Percentiles rank a stretch among this genome's conserved stretches.
phyloP scores from a whole-genome alignment of 2,888 invertebrate species.

The Fragum whitleyi region DNA sequence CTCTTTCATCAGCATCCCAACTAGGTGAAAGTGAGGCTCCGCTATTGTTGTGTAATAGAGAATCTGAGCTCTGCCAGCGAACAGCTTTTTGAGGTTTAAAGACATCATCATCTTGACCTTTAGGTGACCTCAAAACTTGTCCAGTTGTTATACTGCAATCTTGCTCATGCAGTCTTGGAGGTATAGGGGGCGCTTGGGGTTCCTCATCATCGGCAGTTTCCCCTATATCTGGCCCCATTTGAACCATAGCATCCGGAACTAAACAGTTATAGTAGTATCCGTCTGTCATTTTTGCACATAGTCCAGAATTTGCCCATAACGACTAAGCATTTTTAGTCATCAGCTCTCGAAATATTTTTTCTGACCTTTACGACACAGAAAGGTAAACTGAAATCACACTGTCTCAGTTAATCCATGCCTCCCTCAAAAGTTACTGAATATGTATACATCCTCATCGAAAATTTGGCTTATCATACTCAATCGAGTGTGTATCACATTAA shows the following conservation, averaged over 20 bases:
- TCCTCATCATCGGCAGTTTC: background rate
- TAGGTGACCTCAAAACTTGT: constrained; percentile 14
- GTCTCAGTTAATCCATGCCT: too few relatives aligned
- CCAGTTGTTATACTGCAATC: background rate
- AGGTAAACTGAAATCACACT: too few relatives aligned
- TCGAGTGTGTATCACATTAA: too few relatives aligned
- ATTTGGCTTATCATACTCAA: too few relatives aligned
- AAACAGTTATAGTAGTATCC: constrained; percentile 56
- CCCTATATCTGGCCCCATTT: constrained; percentile 6
- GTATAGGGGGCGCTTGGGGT: constrained; percentile 34
- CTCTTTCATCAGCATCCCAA: constrained; percentile 1
- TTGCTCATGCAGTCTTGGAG: constrained; percentile 31
- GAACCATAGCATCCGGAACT: constrained; percentile 45
- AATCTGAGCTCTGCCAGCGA: constrained; percentile 17
- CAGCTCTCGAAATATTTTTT: constrained; percentile 5
- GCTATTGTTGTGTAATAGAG: background rate
- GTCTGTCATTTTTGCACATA: constrained; percentile 47
- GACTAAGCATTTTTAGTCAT: background rate
- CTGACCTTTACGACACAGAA: too few relatives aligned
- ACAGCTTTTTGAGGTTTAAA: constrained; percentile 1
- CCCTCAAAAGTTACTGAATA: too few relatives aligned
- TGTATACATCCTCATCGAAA: too few relatives aligned
- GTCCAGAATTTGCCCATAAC: background rate
- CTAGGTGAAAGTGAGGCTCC: constrained; percentile 1
- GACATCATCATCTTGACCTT: constrained; percentile 17